Conservation (phyloP, 2,888 invertebrate genomes). For the Tipula lateralis region DNA sequence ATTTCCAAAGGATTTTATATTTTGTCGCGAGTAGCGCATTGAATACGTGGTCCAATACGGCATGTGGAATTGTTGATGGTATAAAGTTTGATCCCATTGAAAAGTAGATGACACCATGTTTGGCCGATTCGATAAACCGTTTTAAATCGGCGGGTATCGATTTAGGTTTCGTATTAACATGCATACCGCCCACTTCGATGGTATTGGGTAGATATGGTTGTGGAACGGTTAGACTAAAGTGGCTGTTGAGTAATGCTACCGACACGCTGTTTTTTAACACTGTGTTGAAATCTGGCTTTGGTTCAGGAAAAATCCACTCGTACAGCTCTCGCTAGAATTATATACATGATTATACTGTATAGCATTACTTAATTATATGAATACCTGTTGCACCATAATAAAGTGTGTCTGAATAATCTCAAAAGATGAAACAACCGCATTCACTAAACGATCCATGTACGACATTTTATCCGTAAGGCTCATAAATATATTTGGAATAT, state of each 20-base stretch:
- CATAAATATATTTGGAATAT: slow-evolving; percentile 41
- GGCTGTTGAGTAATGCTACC: slow-evolving; percentile 44
- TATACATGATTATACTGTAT: background rate
- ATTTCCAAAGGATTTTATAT: slow-evolving; percentile 50
- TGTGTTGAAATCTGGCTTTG: slow-evolving; percentile 39
- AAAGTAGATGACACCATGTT: slow-evolving; percentile 50
- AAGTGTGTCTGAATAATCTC: slow-evolving; percentile 38
- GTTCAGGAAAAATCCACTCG: slow-evolving; percentile 40
- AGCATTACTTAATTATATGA: background rate
- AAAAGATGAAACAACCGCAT: slow-evolving; percentile 40
- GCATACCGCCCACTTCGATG: slow-evolving; percentile 48
- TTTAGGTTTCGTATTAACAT: slow-evolving; percentile 42
- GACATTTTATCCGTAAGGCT: slow-evolving; percentile 45
- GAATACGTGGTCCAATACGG: slow-evolving; percentile 33
- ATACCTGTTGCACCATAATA: slow-evolving; percentile 42
- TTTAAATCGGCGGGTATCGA: slow-evolving; percentile 45
- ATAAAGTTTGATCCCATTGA: slow-evolving; percentile 50
- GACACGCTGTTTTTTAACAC: slow-evolving; percentile 41
- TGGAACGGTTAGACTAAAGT: slow-evolving; percentile 43
- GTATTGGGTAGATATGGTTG: slow-evolving; percentile 47
- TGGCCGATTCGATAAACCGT: slow-evolving; percentile 46
- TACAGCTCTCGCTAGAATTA: slow-evolving; percentile 37
- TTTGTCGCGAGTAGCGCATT: slow-evolving; percentile 36
- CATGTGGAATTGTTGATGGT: slow-evolving; percentile 39
- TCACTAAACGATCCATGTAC: slow-evolving; percentile 43